Conservation (phyloP, 2,113 vertebrate species). For the Saguinus midas region DNA sequence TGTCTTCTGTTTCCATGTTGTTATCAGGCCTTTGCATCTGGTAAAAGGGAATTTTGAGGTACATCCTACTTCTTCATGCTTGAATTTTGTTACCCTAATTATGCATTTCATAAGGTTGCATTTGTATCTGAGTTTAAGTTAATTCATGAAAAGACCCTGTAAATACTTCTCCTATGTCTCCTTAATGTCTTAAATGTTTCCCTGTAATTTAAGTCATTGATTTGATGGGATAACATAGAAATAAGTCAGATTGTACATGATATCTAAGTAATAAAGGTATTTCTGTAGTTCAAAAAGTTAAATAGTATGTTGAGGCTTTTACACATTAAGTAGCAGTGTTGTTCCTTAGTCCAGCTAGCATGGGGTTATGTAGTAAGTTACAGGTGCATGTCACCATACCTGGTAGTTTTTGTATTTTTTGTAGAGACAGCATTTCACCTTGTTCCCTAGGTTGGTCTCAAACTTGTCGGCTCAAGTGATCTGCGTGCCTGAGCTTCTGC, state of each 20-base stretch:
- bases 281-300: neutral
- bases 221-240: neutral
- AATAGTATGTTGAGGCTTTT: neutral
- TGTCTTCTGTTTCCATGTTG: neutral
- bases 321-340: neutral
- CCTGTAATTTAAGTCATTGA: neutral
- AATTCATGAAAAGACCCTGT: neutral
- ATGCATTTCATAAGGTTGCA: neutral
- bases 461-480: too few relatives aligned
- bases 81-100: neutral
- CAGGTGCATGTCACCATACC: too few relatives aligned
- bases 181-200: neutral
- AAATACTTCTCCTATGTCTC: neutral
- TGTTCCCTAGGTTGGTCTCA: too few relatives aligned
- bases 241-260: neutral
- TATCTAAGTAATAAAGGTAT: neutral
- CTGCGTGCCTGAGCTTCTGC: too few relatives aligned
- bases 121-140: neutral
- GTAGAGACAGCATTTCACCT: too few relatives aligned
- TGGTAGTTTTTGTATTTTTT: too few relatives aligned
- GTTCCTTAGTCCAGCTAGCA: neutral
- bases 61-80: neutral
- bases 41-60: neutral
- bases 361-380: neutral
- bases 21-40: neutral